Evolutionary conservation across 2,797 vertebrate species (phyloP), one percentile per base, ranked within the genome.

Genomic region (Thalassophryne amazonica): DNA sequence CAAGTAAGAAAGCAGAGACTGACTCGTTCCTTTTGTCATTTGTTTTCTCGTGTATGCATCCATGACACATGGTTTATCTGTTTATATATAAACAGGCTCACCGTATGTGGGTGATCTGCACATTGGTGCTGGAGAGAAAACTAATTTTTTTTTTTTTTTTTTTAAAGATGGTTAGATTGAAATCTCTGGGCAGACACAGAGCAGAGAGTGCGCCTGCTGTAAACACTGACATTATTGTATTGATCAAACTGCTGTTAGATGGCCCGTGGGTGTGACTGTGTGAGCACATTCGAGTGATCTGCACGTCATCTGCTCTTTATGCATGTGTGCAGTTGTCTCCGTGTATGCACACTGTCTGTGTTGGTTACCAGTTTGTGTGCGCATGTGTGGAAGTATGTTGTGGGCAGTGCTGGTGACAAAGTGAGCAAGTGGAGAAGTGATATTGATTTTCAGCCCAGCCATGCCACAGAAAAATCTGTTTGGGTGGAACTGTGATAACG

Each of bases 401-500:
- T 62, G 62, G 33, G 52, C 52, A 35, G 39, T 3, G 18, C 45
- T 32, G 59, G 70, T 78, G 79, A 79, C 60, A 60, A 71, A 70
- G 54, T 25, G 40, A 69, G 49, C 12, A 50, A 60, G 60, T 31
- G 34, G 27, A 53, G 38, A 32, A 58, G 61, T 67, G 49, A 49
- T 75, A 81, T 81, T 13, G 78, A 78, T 84, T 83, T 71, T 77
- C 54, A 46, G 48, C 49, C 56, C 43, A 56, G 70, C 59, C 61
- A 67, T 53, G 69, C 68, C 45, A 47, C 60, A 78, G 74, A 81
- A 76, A 83, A 74, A 78, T 83, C 66, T 76, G 81, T 86, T 86
- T 81, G 74, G 79, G 72, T 81, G 76, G 76, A 81, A 75, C 74
- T 70, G 67, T 83, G 78, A 85, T 86, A 82, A 80, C 80, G 76